Conservation (phyloP, 2,888 invertebrate genomes). For the Hypercompe scribonia region DNA sequence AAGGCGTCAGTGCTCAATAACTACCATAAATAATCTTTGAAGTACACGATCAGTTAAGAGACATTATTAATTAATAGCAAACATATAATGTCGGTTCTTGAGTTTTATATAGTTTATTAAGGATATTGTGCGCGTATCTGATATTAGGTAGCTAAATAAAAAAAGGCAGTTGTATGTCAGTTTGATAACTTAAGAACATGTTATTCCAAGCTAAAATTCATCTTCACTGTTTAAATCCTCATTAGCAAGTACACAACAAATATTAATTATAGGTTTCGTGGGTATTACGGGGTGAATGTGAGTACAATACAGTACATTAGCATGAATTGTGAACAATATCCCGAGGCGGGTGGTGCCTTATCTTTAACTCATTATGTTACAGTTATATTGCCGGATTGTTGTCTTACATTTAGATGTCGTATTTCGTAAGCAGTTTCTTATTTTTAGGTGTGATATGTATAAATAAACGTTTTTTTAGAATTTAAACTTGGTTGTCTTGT, state of each 20-base stretch:
- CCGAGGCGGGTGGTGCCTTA: conserved; percentile 51
- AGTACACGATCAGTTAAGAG: too few species aligned
- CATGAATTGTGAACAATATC: conserved; percentile 57
- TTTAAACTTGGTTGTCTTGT: too few species aligned
- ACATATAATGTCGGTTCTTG: too few species aligned
- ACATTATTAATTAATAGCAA: too few species aligned
- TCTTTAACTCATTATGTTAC: conserved; percentile 61
- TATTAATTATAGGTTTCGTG: conserved; percentile 41
- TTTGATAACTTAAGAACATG: conserved; percentile 11
- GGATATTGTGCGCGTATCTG: too few species aligned
- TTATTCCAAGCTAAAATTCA: conserved; percentile 33
- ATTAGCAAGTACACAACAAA: conserved; percentile 33
- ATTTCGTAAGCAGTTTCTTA: not conserved
- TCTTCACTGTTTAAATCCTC: conserved; percentile 33
- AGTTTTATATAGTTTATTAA: too few species aligned
- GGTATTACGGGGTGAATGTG: conserved; percentile 32
- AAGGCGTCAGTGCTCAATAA: too few species aligned
- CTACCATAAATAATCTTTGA: too few species aligned
- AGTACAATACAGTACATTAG: conserved; percentile 50
- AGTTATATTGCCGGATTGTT: conserved; percentile 60
- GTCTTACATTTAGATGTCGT: conserved; percentile 29
- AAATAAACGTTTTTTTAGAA: too few species aligned
- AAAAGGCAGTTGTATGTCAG: not conserved
- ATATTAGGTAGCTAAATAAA: not conserved
- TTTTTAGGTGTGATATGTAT: not conserved